These are phyloP conservation scores for Choloepus hoffmanni DNA, from an alignment of 2,113 vertebrate genomes.

Conservation along the genomic window DNA sequence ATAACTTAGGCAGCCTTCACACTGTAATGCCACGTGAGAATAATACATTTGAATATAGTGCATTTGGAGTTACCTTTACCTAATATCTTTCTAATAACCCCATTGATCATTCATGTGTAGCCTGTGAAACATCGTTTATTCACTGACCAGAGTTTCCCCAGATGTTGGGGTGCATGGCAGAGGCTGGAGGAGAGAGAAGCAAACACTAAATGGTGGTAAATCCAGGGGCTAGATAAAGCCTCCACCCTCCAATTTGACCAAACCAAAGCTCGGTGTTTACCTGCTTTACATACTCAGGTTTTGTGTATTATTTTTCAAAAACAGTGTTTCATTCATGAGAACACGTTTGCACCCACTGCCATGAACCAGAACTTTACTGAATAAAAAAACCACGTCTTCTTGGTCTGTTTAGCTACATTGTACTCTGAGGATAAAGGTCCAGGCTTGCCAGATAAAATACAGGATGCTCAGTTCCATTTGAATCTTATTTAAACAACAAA, in stretches of 20 bases:
- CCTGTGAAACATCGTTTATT: neutral
- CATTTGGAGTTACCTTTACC: neutral
- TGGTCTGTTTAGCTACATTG: fast-evolving
- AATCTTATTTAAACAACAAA: neutral
- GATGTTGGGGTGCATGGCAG: too few species aligned
- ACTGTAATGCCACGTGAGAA: fast-evolving
- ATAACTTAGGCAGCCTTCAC: fast-evolving
- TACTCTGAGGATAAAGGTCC: neutral
- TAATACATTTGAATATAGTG: fast-evolving
- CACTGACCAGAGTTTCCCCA: too few species aligned
- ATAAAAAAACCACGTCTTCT: fast-evolving
- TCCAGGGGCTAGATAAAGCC: too few species aligned
- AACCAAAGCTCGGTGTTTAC: fast-evolving
- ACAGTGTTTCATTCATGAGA: neutral
- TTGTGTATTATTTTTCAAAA: neutral
- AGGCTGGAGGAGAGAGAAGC: neutral
- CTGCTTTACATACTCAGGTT: fast-evolving
- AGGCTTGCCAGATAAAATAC: neutral
- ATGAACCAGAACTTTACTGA: fast-evolving
- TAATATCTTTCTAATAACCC: neutral
- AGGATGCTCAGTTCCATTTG: too few species aligned
- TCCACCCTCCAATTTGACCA: neutral
- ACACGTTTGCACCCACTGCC: neutral
- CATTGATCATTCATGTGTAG: fast-evolving
- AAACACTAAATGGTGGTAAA: too few species aligned